Percentiles rank a stretch among this genome's conserved stretches.
phyloP scores from a whole-genome alignment of 2,113 vertebrate genomes.

The Platichthys stellatus region DNA sequence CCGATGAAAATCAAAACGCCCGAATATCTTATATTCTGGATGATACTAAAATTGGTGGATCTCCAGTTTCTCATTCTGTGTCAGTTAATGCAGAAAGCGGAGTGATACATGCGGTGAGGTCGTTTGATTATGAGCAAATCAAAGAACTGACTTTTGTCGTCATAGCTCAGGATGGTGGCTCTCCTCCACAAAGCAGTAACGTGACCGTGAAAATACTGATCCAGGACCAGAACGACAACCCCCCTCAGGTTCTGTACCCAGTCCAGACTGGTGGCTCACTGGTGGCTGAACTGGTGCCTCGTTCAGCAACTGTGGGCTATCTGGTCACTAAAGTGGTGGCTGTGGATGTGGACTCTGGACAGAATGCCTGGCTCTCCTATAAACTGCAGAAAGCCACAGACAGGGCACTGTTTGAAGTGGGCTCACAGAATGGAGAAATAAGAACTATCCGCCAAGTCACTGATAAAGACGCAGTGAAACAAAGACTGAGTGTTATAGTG shows the following conservation, averaged over 20 bases:
- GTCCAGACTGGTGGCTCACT: constrained; percentile 9
- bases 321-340: constrained; percentile 13
- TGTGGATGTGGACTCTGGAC: constrained; percentile 55
- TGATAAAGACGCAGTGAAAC: no score
- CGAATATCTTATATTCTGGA: constrained; percentile 60
- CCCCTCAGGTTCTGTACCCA: constrained; percentile 9
- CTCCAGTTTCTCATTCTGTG: constrained; percentile 29
- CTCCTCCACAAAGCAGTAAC: constrained; percentile 54
- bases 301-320: constrained; percentile 7
- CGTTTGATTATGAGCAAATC: constrained; percentile 62
- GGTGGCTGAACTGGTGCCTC: not conserved
- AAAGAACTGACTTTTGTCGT: constrained; percentile 38
- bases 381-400: no score
- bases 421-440: no score
- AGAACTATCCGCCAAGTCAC: no score
- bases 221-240: constrained; percentile 29
- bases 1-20: constrained; percentile 59
- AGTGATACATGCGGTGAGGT: constrained; percentile 26
- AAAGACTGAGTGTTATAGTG: no score
- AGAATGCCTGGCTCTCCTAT: no score
- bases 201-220: constrained; percentile 43
- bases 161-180: constrained; percentile 57
- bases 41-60: constrained; percentile 18
- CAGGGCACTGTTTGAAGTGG: no score
- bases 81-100: constrained; percentile 58